Base-by-base conservation (phyloP, 2,113 vertebrate species). In the Willisornis vidua region DNA sequence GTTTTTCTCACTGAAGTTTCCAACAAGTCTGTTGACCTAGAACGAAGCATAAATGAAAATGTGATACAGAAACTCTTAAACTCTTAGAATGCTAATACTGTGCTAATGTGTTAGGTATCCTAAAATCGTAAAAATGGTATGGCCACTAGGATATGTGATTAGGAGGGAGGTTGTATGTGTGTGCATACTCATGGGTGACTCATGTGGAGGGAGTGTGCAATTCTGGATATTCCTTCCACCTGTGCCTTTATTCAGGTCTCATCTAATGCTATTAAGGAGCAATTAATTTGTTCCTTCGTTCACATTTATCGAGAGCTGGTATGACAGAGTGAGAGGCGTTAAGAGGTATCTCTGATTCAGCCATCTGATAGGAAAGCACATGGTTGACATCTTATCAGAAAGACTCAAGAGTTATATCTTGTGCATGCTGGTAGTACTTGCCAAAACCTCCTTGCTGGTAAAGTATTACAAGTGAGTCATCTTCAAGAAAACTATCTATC, bases 321-420 rank as follows among this genome's bases (percentile, higher is more conserved):
- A 49, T 80, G 62, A 94, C 57, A 90, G 88, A 94, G 66, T 83
- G 51, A 95, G 87, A 89, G 48, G 80, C 95, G 91, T 85, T 95
- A 95, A 93, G 91, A 95, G 67, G 52, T n/a, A 31, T 92, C 67
- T 94, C 86, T 89, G 96, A 95, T 95, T 94, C 55, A 95, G 87
- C 54, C 86, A 90, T 45, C 63, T 18, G 77, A 95, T 93, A 95
- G 77, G 67, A 83, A 92, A 87, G 78, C 88, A 93, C 85, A 84
- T 92, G 85, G 85, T 67, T 96, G 94, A 88, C 82, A 80, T 93
- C 90, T 94, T 96, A 95, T 96, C 92, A 95, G 91, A 85, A 92
- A 92, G 62, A 91, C 63, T 88, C 67, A 87, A 94, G 87, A 39
- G 81, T 93, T 91, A 1, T 89, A 75, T 79, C 85, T 96, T 93